Evolutionary conservation across 2,888 invertebrate genomes (phyloP).

Genomic region (Cloeon dipterum): DNA sequence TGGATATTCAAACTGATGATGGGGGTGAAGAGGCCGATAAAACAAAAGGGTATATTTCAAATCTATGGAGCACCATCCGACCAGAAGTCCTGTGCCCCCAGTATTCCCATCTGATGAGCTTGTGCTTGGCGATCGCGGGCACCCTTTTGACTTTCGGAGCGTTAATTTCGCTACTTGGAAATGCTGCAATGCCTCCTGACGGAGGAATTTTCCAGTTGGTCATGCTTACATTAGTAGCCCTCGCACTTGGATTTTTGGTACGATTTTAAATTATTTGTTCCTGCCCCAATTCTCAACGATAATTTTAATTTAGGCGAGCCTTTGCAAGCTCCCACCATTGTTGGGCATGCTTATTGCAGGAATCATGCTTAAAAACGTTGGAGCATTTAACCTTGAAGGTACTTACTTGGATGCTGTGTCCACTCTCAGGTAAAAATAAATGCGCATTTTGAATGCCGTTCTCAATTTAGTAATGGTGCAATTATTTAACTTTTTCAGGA

Average conservation of each 20-base stretch:
- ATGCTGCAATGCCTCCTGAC: neutral
- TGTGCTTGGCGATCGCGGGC: neutral
- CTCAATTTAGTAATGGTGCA: neutral
- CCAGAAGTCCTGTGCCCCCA: neutral
- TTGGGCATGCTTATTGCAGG: constrained; percentile 38
- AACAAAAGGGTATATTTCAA: too few relatives aligned
- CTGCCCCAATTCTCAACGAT: too few relatives aligned
- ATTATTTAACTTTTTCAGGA: constrained; percentile 17
- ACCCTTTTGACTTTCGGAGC: neutral
- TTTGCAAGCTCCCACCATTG: constrained; percentile 24
- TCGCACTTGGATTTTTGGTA: neutral
- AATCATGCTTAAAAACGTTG: constrained; percentile 25
- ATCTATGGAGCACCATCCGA: neutral
- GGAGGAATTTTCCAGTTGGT: neutral
- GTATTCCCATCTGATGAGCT: neutral
- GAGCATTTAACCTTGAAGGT: constrained; percentile 20
- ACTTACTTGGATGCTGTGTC: constrained; percentile 22
- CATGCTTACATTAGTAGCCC: neutral
- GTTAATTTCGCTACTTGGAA: neutral
- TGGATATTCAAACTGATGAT: too few relatives aligned
- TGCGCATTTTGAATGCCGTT: neutral
- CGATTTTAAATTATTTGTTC: too few relatives aligned
- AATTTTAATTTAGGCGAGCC: neutral
- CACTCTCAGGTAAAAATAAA: constrained; percentile 20
- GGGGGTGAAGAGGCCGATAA: too few relatives aligned